Conservation (phyloP, 2,888 invertebrate species). For the Torymus auratus region DNA sequence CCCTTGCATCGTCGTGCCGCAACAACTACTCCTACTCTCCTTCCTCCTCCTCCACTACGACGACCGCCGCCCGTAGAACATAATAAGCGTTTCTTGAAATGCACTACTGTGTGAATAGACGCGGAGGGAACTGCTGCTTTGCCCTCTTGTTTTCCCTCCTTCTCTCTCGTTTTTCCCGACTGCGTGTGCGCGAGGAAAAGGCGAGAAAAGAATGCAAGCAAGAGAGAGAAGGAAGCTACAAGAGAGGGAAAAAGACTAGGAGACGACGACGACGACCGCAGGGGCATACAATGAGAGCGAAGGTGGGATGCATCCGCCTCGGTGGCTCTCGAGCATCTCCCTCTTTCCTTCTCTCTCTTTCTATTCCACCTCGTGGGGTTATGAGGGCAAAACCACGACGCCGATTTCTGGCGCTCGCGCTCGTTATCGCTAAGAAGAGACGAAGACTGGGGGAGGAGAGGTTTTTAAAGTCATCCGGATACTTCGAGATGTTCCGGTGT, state of each 20-base stretch:
- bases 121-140: conserved; percentile 1
- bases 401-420: conserved; percentile 39
- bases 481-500: neutral
- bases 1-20: conserved; percentile 2
- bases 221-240: neutral
- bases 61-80: conserved; percentile 37
- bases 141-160: conserved; percentile 14
- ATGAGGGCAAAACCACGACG: conserved; percentile 30
- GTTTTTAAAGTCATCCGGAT: neutral
- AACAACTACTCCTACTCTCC: neutral
- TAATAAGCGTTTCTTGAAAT: conserved; percentile 46
- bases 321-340: conserved; percentile 3
- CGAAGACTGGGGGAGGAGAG: conserved; percentile 12
- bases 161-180: conserved; percentile 1
- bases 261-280: too few species aligned
- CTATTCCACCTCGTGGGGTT: conserved; percentile 7
- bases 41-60: conserved; percentile 12
- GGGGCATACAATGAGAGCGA: conserved; percentile 55
- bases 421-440: conserved; percentile 32
- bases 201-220: conserved; percentile 44
- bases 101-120: conserved; percentile 15
- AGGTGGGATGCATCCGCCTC: conserved; percentile 13
- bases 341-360: neutral
- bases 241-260: conserved; percentile 43
- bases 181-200: conserved; percentile 5